phyloP scores from a whole-genome alignment of 2,797 vertebrate genomes.

The Zalophus californianus region DNA sequence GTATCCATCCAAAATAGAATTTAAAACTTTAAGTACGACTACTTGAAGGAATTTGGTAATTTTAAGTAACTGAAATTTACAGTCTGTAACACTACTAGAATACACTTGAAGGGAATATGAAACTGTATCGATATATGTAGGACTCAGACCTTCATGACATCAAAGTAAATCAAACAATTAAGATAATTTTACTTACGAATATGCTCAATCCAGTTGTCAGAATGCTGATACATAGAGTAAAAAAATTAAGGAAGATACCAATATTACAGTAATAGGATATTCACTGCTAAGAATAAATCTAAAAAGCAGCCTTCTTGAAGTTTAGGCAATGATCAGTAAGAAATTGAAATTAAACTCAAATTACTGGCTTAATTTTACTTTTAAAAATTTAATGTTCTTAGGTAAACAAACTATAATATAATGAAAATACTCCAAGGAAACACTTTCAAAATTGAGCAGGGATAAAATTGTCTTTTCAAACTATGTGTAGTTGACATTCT shows the following conservation, averaged over 20 bases:
- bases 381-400: conserved; percentile 45
- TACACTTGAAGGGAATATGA: not conserved
- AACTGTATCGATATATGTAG: not conserved
- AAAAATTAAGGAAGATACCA: conserved; percentile 88
- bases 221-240: conserved; percentile 92
- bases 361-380: conserved; percentile 24
- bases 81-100: not conserved
- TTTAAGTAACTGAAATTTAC: conserved; percentile 32
- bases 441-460: conserved; percentile 41
- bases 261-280: not conserved
- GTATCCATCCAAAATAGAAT: not conserved
- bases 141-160: not conserved
- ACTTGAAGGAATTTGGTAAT: conserved; percentile 14
- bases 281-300: not conserved
- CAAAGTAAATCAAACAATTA: not conserved
- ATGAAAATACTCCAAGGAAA: conserved; percentile 33
- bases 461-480: conserved; percentile 20
- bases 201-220: conserved; percentile 91
- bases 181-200: conserved; percentile 91
- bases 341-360: not conserved
- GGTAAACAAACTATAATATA: not conserved
- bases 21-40: conserved; percentile 34
- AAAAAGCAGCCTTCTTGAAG: not conserved
- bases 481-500: not conserved
- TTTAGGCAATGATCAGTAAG: not conserved